Evolutionary conservation across 2,888 invertebrate genomes (phyloP).

Genomic region (Ormia ochracea): DNA sequence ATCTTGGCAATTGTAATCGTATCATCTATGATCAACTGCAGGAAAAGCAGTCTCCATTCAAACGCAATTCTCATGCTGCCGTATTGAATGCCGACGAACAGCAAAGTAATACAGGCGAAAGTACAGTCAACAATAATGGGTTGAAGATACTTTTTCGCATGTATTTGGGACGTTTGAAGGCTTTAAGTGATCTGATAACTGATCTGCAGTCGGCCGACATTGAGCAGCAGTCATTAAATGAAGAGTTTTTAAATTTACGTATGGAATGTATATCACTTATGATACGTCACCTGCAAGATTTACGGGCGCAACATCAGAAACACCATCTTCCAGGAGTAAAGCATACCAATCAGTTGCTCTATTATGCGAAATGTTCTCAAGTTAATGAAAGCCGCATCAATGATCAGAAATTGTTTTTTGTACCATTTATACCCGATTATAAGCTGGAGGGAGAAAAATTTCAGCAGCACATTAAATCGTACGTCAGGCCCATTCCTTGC

Average conservation of each 20-base stretch:
- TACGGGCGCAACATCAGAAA: slow-evolving; percentile 61
- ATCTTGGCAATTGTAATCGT: slow-evolving; percentile 66
- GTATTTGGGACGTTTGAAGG: slow-evolving; percentile 79
- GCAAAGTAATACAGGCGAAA: slow-evolving; percentile 60
- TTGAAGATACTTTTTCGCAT: slow-evolving; percentile 81
- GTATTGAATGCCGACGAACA: slow-evolving; percentile 62
- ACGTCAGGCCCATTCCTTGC: slow-evolving; percentile 73
- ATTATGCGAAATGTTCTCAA: slow-evolving; percentile 24
- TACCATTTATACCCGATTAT: slow-evolving; percentile 74
- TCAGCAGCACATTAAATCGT: slow-evolving; percentile 68
- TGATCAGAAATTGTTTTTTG: slow-evolving; percentile 64
- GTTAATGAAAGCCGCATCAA: background rate
- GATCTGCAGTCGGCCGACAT: slow-evolving; percentile 71
- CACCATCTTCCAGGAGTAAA: slow-evolving; percentile 1
- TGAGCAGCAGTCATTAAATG: slow-evolving; percentile 69
- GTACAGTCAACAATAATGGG: slow-evolving; percentile 76
- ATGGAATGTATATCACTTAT: slow-evolving; percentile 74
- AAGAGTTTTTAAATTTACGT: slow-evolving; percentile 71
- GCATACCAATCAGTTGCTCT: slow-evolving; percentile 6
- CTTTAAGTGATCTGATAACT: slow-evolving; percentile 71
- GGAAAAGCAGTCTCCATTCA: slow-evolving; percentile 68
- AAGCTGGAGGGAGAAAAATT: slow-evolving; percentile 68
- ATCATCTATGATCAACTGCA: slow-evolving; percentile 72
- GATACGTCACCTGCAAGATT: slow-evolving; percentile 65
- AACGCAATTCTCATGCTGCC: slow-evolving; percentile 70